Base-by-base conservation (phyloP, 2,113 vertebrate species). In the Passer montanus region DNA sequence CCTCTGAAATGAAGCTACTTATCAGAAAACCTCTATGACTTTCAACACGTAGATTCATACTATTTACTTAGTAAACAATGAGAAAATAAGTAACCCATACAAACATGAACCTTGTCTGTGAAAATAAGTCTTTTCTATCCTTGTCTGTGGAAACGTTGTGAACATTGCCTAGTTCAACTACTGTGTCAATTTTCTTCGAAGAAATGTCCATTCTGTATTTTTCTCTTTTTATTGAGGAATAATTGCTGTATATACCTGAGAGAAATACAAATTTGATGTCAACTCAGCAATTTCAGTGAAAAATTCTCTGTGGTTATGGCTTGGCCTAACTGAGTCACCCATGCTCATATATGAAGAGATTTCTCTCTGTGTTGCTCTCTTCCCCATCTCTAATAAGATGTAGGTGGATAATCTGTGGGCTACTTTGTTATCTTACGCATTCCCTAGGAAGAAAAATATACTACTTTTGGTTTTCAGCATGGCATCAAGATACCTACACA, bases 61-160 rank as follows among this genome's bases (percentile, higher is more conserved):
- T 98, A 91, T 98, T 98, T 96, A 95, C 98, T 97, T 96, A 95
- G 98, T 94, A 97, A 98, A 98, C 97, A 98, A 69, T 87, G 47
- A 81, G 98, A 96, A 92, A 98, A 98, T 98, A 95, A 98, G 97
- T 98, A 98, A 98, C 97, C 73, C 72, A 95, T 85, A 87, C 97
- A 98, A 98, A 98, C 96, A 97, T 97, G 97, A 97, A 98, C 97
- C 97, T 98, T 98, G 97, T 84, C 97, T 98, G 72, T 77, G 90
- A 84, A 96, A 97, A 96, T 97, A 97, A 97, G 66, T 41, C 31
- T 68, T 6, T 72, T 53, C 52, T 90, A 21, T 86, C 63, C 41
- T 58, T 64, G 46, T 74, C 46, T 85, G 44, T 90, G 81, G 50
- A 88, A 96, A 92, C 92, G 91, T 12, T 80, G 78, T 84, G 94